Percentiles rank a stretch among this genome's conserved stretches.
Evolutionary conservation across 2,113 vertebrate species (phyloP).

Genomic region (Colinus virginianus): DNA sequence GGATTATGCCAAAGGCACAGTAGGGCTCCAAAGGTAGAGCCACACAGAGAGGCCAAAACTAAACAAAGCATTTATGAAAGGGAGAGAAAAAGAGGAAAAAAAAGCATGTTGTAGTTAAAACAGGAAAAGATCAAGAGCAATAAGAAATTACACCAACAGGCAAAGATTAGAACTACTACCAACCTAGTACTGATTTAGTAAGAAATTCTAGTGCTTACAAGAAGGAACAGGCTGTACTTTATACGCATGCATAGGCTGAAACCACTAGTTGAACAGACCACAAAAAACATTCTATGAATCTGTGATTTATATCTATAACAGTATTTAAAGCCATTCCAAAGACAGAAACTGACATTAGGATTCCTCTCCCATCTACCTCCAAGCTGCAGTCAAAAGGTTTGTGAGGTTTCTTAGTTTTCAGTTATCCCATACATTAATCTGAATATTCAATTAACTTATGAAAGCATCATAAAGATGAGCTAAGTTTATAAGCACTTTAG

Average conservation of each 20-base stretch:
- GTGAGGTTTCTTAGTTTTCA: not conserved
- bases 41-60: not conserved
- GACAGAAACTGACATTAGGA: not conserved
- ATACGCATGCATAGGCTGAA: not conserved
- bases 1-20: not conserved
- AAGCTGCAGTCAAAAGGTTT: not conserved
- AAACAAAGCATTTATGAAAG: not conserved
- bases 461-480: not conserved
- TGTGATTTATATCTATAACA: no score
- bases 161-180: not conserved
- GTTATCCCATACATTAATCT: not conserved
- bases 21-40: not conserved
- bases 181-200: not conserved
- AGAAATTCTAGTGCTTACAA: not conserved
- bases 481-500: not conserved
- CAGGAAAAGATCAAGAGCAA: not conserved
- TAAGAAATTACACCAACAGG: not conserved
- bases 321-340: not conserved
- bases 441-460: not conserved
- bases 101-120: accelerated
- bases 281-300: no score
- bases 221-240: not conserved
- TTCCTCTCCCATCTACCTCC: not conserved
- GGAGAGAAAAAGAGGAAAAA: not conserved
- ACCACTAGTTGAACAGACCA: not conserved